Conservation (phyloP, 2,888 invertebrate species). For the Apoda limacodes region DNA sequence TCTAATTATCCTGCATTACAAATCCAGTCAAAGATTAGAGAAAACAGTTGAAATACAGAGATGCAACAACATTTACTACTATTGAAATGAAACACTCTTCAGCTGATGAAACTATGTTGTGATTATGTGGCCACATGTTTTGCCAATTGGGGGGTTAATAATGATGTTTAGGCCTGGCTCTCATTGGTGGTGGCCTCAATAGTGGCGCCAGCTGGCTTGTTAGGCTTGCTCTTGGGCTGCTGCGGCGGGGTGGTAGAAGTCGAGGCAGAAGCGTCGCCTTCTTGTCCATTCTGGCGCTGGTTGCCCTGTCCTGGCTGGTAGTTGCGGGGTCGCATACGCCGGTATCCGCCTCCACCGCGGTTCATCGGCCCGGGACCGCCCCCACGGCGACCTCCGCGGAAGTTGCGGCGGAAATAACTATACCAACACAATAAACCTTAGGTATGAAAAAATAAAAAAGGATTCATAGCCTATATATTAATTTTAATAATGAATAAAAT, state of each 20-base stretch:
- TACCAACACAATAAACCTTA: conserved; percentile 19
- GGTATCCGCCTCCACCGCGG: conserved; percentile 49
- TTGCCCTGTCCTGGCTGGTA: conserved; percentile 32
- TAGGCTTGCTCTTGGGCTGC: conserved; percentile 40
- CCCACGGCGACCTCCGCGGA: conserved; percentile 75
- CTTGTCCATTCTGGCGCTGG: conserved; percentile 28
- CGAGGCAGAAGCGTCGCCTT: conserved; percentile 18
- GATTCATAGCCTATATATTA: background rate
- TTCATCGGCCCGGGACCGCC: conserved; percentile 52
- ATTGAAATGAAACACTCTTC: conserved; percentile 45
- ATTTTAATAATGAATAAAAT: background rate
- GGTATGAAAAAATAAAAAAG: too few species aligned
- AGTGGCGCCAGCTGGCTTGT: conserved; percentile 47
- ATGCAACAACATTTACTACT: conserved; percentile 22
- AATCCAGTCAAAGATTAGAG: conserved; percentile 22
- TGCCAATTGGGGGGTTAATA: too few species aligned
- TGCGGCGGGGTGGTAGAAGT: conserved; percentile 30
- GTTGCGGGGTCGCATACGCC: conserved; percentile 51
- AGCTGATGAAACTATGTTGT: too few species aligned
- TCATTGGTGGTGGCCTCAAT: conserved; percentile 61
- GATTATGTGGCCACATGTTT: too few species aligned
- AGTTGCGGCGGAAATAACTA: conserved; percentile 82
- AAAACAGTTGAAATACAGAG: conserved; percentile 1
- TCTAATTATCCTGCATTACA: conserved; percentile 26
- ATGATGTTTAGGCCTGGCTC: conserved; percentile 61